A percentile compares a stretch with the other conserved stretches of the same genome.
Evolutionary conservation across 1,140 invertebrate genomes (phyloP).

Genomic region (Matsumurasca onukii): DNA sequence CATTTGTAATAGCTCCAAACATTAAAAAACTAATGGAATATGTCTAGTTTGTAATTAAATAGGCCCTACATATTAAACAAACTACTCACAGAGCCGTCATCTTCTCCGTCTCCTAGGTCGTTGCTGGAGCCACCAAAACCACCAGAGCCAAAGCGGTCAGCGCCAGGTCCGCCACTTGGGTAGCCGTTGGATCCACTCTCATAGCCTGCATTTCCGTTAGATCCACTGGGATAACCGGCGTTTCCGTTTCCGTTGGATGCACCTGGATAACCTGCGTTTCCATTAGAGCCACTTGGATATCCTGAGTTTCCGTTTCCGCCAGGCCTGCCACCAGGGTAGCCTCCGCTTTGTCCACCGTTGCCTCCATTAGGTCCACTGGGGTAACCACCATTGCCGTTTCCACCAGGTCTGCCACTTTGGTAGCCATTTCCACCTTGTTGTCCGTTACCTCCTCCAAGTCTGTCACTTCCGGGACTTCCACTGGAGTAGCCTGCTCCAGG

Average conservation of each 20-base stretch:
- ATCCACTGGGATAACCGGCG: constrained; percentile 10
- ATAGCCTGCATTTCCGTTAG: constrained; percentile 33
- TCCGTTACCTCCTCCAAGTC: not conserved
- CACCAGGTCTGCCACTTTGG: not conserved
- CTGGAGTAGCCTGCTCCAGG: not conserved
- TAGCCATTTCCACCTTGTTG: not conserved
- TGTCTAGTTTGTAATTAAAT: no score
- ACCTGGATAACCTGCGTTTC: constrained; percentile 26
- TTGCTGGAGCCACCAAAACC: not conserved
- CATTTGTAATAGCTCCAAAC: no score
- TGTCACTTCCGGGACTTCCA: not conserved
- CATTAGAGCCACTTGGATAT: constrained; percentile 32
- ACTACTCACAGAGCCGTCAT: constrained; percentile 30
- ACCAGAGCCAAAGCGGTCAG: not conserved
- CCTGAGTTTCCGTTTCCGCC: constrained; percentile 38
- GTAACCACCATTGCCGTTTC: constrained; percentile 16
- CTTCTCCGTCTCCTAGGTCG: constrained; percentile 9
- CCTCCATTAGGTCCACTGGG: not conserved
- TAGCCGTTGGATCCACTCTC: not conserved
- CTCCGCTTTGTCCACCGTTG: not conserved
- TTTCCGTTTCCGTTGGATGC: constrained; percentile 1
- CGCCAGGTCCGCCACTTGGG: not conserved
- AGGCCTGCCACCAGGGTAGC: not conserved
- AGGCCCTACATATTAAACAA: constrained; percentile 7
- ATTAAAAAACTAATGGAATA: no score